A percentile compares a stretch with the other conserved stretches of the same genome.
Conservation (phyloP, 2,113 vertebrate genomes). For the Psophia crepitans region DNA sequence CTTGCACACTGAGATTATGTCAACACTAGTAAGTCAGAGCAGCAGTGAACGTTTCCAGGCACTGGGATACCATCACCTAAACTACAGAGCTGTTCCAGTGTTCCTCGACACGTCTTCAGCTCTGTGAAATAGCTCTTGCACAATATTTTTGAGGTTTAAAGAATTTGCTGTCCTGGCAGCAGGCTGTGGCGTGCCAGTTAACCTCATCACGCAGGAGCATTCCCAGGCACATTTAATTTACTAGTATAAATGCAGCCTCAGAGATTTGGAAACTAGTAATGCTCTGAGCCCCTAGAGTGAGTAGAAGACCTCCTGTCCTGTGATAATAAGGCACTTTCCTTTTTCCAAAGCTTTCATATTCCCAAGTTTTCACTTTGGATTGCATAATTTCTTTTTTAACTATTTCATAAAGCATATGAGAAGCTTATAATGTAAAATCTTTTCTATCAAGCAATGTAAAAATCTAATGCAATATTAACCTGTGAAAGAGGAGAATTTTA, state of each 20-base stretch:
- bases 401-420: background rate
- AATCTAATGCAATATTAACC: background rate
- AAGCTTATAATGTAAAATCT: background rate
- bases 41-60: background rate
- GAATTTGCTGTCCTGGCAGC: background rate
- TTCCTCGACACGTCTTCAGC: background rate
- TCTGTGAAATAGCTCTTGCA: background rate
- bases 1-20: background rate
- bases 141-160: background rate
- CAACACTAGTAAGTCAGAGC: background rate
- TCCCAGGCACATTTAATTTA: background rate
- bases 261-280: background rate
- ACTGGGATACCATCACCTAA: background rate
- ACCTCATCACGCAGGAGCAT: background rate
- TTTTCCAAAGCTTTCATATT: background rate
- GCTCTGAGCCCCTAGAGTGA: accelerated
- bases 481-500: background rate
- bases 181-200: background rate
- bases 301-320: background rate
- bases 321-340: background rate
- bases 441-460: background rate
- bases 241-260: background rate
- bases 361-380: background rate
- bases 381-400: background rate
- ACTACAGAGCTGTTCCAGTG: background rate